Base-by-base conservation (phyloP, 2,113 vertebrate genomes). In the Aplodontia rufa region DNA sequence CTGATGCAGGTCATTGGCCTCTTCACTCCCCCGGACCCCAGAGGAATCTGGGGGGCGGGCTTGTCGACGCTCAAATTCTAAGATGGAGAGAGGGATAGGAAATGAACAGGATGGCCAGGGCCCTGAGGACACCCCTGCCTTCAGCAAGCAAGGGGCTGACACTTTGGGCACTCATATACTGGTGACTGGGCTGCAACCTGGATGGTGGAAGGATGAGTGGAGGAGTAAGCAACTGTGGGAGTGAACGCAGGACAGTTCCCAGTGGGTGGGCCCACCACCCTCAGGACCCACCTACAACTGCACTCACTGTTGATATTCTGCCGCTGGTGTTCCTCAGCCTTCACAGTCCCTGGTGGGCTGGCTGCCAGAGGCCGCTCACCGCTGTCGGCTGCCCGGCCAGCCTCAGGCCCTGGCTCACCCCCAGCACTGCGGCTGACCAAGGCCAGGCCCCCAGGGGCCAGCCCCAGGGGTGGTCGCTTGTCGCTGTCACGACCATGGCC, bases 61-160 rank as follows among this genome's bases (percentile, higher is more conserved):
- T 40, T 98, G 98, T 37, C 99, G 98, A 45, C 99, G 99, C 86
- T 99, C 99, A 26, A 99, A 99, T 96, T 99, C 99, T 99, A 90
- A 84, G 42, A 64, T 19, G 19, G 1, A 37, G 35, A 89, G 37
- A 83, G 32, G 47, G 58, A 1, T 0, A 2, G 9, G 45, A 76
- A 3, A 74, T 91, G 28, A 95, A 86, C 12, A 30, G 0, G 58
- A 75, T 9, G 32, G 24, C 20, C 20, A 90, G 79, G 68, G 11
- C 49, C 17, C 49, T 3, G 40, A n/a, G 24, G 32, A 49, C 11
- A 64, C 13, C 1, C 45, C 40, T 53, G 60, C 85, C 75, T 83
- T 81, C 26, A 45, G 75, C 26, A 2, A 86, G 26, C 11, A 24
- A 37, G 68, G 6, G 60, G 32, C 17, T 3, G 35, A 28, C 30